Base-by-base conservation (phyloP, 2,113 vertebrate genomes). In the Ceyx margarethae region DNA sequence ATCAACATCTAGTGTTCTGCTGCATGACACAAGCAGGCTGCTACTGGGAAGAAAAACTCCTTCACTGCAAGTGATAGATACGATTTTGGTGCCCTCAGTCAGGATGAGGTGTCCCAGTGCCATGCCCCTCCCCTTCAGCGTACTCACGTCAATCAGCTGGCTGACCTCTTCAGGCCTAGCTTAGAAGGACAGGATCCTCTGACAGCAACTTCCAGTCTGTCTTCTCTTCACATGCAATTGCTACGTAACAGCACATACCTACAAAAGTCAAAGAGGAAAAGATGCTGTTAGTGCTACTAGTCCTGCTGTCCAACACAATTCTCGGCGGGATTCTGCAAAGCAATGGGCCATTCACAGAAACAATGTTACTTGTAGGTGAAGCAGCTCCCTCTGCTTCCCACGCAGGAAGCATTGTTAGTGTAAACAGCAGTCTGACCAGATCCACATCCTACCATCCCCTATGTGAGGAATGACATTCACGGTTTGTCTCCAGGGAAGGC, bases 241-340 rank as follows among this genome's bases (percentile, higher is more conserved):
- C 75, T 82, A 61, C 0, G 1, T 89, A 86, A 90, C 78, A 92
- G 51, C 35, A 43, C 95, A 96, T 95, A 94, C 92, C 95, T 96
- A 89, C 17, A 84, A 21, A 84, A 87, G 28, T 10, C 77, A 87
- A 79, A 85, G n/a, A 62, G 51, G 72, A 85, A 86, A 90, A 86
- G 87, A 81, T 12, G 19, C 11, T 33, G 8, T 75, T 60, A 90
- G 33, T 12, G 54, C n/a, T 80, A 54, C 40, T 56, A 51, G 31
- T 45, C 35, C 50, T 14, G 19, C 80, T 81, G 23, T 25, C 33
- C 20, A 75, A 53, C n/a, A 43, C 16, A 61, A 20, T 14, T 23
- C 77, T 40, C 3, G 2, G 68, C 25, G 51, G 4, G 21, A 22
- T 23, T 62, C 42, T 54, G 11, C 5, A 69, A 88, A 79, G 45